These are phyloP conservation scores for Aelia acuminata DNA, from an alignment of 2,888 invertebrate species.

Conservation along the genomic window DNA sequence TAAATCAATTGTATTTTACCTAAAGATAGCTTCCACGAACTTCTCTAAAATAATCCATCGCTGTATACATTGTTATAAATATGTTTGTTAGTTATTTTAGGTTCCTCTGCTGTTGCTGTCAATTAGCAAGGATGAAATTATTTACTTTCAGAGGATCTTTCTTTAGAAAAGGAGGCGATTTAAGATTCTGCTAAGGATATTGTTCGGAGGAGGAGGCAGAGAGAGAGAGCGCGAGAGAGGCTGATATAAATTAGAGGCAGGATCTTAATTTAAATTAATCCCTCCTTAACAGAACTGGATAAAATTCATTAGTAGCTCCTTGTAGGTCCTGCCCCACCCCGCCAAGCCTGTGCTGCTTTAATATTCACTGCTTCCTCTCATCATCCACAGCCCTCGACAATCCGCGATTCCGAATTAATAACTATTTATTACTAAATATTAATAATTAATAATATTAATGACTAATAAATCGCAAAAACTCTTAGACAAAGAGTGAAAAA, in stretches of 20 bases:
- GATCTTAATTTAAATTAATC: conserved; percentile 51
- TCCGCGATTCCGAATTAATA: background rate
- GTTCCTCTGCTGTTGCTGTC: background rate
- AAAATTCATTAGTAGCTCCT: conserved; percentile 50
- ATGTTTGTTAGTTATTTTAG: too few relatives aligned
- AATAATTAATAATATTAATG: background rate
- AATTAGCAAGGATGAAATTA: background rate
- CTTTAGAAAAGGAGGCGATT: conserved; percentile 28
- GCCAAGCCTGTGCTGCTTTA: too few relatives aligned
- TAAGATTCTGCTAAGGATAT: background rate
- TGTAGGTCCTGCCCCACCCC: background rate
- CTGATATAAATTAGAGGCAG: conserved; percentile 31
- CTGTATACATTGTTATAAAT: too few relatives aligned
- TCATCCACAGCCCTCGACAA: background rate
- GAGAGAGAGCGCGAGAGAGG: too few relatives aligned
- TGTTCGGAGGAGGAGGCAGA: background rate
- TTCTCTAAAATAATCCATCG: too few relatives aligned
- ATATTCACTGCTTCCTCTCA: background rate
- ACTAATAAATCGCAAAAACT: too few relatives aligned
- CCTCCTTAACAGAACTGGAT: conserved; percentile 41
- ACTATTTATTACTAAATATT: background rate
- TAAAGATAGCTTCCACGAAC: too few relatives aligned
- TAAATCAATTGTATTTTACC: too few relatives aligned
- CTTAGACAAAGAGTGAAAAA: too few relatives aligned
- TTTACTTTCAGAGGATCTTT: background rate